Percentiles rank a stretch among this genome's conserved stretches.
These are phyloP conservation scores for Phainopepla nitens DNA, from an alignment of 2,113 vertebrate species.

Conservation along the genomic window DNA sequence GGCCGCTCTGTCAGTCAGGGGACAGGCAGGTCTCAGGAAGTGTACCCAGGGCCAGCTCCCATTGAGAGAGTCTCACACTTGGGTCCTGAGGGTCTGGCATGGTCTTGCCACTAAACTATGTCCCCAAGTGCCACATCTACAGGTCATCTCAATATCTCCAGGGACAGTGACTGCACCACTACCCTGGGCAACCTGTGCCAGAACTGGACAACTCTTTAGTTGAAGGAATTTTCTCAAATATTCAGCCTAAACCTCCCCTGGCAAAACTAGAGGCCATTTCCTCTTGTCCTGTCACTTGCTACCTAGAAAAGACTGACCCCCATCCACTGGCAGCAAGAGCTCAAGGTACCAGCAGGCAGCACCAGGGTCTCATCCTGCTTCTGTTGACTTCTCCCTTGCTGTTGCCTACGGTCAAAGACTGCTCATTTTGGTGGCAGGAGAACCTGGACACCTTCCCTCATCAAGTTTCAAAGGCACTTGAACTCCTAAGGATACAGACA, in stretches of 20 bases:
- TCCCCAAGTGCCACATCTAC: neutral
- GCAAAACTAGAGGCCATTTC: neutral
- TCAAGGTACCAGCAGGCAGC: neutral
- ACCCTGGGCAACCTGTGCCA: neutral
- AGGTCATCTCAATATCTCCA: neutral
- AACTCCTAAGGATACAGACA: neutral
- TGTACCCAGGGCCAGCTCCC: neutral
- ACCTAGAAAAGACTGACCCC: neutral
- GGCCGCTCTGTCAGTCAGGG: constrained; percentile 80
- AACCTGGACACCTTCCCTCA: neutral
- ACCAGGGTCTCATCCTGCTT: neutral
- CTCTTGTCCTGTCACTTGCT: neutral
- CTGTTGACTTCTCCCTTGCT: neutral
- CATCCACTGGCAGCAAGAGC: neutral
- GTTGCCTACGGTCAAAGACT: neutral
- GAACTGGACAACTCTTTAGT: neutral
- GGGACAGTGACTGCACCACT: neutral
- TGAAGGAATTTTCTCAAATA: neutral
- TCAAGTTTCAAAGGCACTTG: neutral
- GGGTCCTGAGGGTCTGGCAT: neutral
- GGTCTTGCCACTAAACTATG: neutral
- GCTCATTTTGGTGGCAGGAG: neutral
- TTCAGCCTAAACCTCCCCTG: neutral
- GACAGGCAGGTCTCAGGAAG: neutral
- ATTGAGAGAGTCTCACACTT: neutral